Base-by-base conservation (phyloP, 2,113 vertebrate genomes). In the Gadus chalcogrammus region DNA sequence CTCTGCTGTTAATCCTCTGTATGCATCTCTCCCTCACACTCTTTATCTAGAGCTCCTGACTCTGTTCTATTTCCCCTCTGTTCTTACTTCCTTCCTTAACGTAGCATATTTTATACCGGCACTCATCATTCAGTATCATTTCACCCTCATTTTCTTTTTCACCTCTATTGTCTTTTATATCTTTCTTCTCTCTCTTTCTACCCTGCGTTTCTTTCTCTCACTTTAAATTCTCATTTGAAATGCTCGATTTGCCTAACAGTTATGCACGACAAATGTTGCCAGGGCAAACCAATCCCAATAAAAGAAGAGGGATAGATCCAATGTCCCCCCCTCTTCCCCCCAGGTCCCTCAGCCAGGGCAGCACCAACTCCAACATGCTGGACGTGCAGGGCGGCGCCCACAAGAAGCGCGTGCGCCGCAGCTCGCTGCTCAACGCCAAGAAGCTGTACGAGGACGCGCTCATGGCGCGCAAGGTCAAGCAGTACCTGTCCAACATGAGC, bases 401-500 rank as follows among this genome's bases (percentile, higher is more conserved):
- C 80, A 98, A 98, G 82, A 98, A 98, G 80, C 93, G 95, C 0
- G 94, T 94, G 1, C 93, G 96, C 0, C 95, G 97, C 77, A 98
- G 96, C 88, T 99, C 97, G 0, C 92, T 99, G 0, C 94, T 99
- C 6, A 99, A 98, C 0, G 96, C 96, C 64, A 99, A 98, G 91
- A 98, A 98, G 80, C 91, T 99, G 0, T 99, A 99, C 0, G 97
- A 99, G 82, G 97, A 99, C 17, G 97, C 97, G 0, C 97, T 98
- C 81, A 99, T 99, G 97, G 95, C 97, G 0, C 90, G 97, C 52
- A 97, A 96, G 87, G 97, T 98, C 71, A 98, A 97, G 86, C 97
- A 99, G 78, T 98, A 99, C 86, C 90, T 99, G 64, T 95, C 94
- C 58, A 94, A 97, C 88, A 90, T 98, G 71, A 91, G 82, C 0